These are phyloP conservation scores for Tigriopus japonicus DNA, from an alignment of 1,140 invertebrate genomes.

Conservation along the genomic window DNA sequence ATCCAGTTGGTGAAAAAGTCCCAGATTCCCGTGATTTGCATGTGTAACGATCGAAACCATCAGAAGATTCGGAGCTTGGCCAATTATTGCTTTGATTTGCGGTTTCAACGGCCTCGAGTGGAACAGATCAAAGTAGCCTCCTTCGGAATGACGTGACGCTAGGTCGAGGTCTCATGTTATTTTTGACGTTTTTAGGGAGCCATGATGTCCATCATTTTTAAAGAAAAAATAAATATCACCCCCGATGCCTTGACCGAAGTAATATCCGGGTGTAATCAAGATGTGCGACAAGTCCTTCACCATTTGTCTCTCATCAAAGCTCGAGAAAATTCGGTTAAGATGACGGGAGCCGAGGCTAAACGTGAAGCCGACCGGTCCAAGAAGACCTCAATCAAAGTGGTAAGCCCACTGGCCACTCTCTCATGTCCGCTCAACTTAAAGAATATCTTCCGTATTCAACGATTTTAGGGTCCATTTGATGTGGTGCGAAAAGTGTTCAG, in stretches of 20 bases:
- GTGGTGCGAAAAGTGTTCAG: conserved; percentile 74
- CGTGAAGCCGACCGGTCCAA: conserved; percentile 30
- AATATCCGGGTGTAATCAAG: conserved; percentile 56
- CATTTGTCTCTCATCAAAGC: conserved; percentile 57
- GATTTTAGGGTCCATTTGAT: conserved; percentile 93
- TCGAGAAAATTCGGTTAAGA: conserved; percentile 27
- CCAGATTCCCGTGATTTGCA: conserved; percentile 84
- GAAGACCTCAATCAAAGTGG: conserved; percentile 62
- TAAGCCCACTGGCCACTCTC: too few relatives aligned
- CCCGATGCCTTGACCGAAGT: conserved; percentile 56
- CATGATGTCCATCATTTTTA: conserved; percentile 74
- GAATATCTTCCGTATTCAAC: too few relatives aligned
- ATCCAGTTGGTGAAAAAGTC: conserved; percentile 77
- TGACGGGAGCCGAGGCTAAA: conserved; percentile 31
- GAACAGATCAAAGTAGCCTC: conserved; percentile 88
- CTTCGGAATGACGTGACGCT: too few relatives aligned
- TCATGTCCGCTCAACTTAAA: too few relatives aligned
- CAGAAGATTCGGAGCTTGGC: conserved; percentile 80
- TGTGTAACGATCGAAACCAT: conserved; percentile 92
- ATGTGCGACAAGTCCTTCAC: conserved; percentile 23
- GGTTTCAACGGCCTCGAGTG: conserved; percentile 47
- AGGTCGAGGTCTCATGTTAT: too few relatives aligned
- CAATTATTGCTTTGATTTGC: conserved; percentile 86
- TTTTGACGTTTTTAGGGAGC: too few relatives aligned
- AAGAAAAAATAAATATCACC: conserved; percentile 68